phyloP scores from a whole-genome alignment of 2,797 vertebrate genomes.

The Telmatherina bonti region DNA sequence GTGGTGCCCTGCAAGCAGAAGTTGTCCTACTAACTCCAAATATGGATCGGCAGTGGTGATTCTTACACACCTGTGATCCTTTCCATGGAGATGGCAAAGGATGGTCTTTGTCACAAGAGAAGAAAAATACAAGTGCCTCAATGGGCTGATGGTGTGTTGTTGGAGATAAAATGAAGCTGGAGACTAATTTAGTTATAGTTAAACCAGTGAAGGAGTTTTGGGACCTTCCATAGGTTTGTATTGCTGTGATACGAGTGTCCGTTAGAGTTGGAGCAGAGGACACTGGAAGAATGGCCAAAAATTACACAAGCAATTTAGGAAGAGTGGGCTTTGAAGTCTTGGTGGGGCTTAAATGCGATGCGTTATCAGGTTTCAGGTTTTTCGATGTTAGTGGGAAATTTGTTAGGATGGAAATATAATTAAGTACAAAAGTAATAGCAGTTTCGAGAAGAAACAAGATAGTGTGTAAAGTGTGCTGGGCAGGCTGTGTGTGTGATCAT shows the following conservation, averaged over 20 bases:
- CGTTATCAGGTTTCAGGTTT: conserved; percentile 66
- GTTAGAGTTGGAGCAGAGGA: conserved; percentile 34
- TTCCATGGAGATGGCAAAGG: conserved; percentile 10
- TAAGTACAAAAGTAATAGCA: conserved; percentile 64
- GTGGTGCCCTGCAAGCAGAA: conserved; percentile 54
- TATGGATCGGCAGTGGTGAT: conserved; percentile 43
- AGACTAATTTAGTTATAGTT: conserved; percentile 34
- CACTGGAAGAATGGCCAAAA: conserved; percentile 44
- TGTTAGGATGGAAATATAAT: conserved; percentile 78
- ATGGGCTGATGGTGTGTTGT: conserved; percentile 17
- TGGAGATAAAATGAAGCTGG: conserved; percentile 17
- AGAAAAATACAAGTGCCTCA: conserved; percentile 47
- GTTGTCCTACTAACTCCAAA: conserved; percentile 61
- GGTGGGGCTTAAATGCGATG: conserved; percentile 63
- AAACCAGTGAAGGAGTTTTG: conserved; percentile 21
- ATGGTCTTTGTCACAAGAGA: conserved; percentile 47
- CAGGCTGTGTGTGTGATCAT: conserved; percentile 56
- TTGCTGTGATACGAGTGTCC: conserved; percentile 26
- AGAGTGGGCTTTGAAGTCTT: conserved; percentile 51
- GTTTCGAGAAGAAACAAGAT: conserved; percentile 73
- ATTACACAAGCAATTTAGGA: conserved; percentile 42
- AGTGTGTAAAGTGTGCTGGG: conserved; percentile 78
- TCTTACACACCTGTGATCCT: conserved; percentile 38
- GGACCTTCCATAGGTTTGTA: conserved; percentile 26
- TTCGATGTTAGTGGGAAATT: conserved; percentile 70